Conservation (phyloP, 2,113 vertebrate species). For the Micronisus gabar region DNA sequence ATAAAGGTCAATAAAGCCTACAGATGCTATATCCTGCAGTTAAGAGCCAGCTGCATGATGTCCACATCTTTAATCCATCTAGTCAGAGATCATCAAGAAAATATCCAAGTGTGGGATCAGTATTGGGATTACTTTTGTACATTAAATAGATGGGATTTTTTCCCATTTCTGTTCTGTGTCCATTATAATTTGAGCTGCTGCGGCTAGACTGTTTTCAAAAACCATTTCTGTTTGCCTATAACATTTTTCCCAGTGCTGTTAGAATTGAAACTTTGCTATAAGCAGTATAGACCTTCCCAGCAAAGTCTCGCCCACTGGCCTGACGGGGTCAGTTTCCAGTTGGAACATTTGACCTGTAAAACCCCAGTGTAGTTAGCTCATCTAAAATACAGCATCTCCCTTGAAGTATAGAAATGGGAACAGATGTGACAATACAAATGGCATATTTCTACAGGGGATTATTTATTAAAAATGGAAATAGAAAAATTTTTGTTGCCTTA, state of each 20-base stretch:
- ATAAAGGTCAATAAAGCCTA: not conserved
- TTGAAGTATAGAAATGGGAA: not conserved
- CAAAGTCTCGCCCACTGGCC: not conserved
- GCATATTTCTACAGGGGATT: not conserved
- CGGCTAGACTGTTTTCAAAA: not conserved
- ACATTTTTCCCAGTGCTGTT: not conserved
- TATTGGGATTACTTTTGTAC: not conserved
- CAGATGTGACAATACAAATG: not conserved
- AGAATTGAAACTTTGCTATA: not conserved
- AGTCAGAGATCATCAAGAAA: constrained; percentile 2
- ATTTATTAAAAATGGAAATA: not conserved
- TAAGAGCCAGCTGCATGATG: constrained; percentile 1
- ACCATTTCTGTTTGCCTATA: not conserved
- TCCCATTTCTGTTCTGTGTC: not conserved
- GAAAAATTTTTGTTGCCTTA: not conserved
- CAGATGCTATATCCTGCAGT: not conserved
- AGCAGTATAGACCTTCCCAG: not conserved
- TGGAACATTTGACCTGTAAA: not conserved
- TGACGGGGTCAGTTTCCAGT: not conserved
- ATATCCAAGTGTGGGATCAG: not conserved
- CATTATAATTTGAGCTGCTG: not conserved
- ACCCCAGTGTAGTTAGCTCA: not conserved
- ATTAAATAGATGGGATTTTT: not conserved
- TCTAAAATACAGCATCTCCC: not conserved
- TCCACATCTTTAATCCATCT: not conserved